phyloP scores from a whole-genome alignment of 64 coral and sea anemone species.

The Hydrozoanthus tunicans region DNA sequence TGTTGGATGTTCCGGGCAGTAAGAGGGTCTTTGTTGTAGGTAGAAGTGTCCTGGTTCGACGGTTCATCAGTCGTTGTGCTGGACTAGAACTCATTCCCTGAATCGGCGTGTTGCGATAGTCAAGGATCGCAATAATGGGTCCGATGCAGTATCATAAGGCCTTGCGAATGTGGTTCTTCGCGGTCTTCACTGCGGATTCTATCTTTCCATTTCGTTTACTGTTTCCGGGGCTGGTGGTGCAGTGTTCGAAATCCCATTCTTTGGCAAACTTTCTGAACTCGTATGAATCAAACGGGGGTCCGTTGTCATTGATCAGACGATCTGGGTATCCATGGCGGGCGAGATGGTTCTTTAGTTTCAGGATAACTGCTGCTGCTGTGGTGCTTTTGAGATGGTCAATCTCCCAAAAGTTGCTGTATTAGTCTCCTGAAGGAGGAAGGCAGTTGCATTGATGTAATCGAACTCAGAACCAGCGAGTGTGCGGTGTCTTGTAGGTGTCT shows the following conservation, averaged over 20 bases:
- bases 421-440: background rate
- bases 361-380: constrained; percentile 10
- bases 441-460: background rate
- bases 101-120: too few relatives aligned
- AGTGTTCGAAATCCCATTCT: background rate
- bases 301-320: constrained; percentile 21
- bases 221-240: too few relatives aligned
- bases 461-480: background rate
- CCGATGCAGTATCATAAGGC: background rate
- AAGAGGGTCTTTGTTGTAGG: too few relatives aligned
- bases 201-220: background rate
- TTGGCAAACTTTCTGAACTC: background rate
- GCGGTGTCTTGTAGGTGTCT: constrained; percentile 9
- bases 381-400: too few relatives aligned
- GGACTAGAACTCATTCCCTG: too few relatives aligned
- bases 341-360: background rate
- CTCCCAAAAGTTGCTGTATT: background rate
- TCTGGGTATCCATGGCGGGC: constrained; percentile 4
- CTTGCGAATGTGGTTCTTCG: background rate
- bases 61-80: too few relatives aligned
- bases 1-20: too few relatives aligned
- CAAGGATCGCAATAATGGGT: too few relatives aligned
- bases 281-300: constrained; percentile 2
- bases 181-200: background rate
- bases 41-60: too few relatives aligned